These are phyloP conservation scores for Drosophila fungiperda DNA, from an alignment of 2,888 invertebrate species.

Conservation along the genomic window DNA sequence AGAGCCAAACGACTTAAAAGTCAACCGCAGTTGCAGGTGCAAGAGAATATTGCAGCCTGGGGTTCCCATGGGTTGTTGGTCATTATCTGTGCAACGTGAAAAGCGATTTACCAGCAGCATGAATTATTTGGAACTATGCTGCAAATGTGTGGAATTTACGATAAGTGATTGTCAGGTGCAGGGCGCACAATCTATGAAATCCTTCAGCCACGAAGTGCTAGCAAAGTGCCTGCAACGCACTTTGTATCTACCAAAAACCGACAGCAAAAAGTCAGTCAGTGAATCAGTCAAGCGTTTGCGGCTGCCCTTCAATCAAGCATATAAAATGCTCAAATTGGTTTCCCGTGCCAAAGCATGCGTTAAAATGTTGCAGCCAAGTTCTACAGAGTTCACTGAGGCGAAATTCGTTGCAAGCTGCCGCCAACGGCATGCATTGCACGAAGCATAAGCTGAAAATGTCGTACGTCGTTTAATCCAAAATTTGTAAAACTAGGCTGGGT, in stretches of 20 bases:
- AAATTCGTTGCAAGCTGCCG: conserved; percentile 25
- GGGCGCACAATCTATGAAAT: conserved; percentile 30
- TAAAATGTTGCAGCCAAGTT: conserved; percentile 46
- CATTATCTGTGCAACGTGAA: conserved; percentile 15
- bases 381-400: conserved; percentile 2
- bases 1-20: conserved; percentile 29
- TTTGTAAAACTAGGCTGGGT: neutral
- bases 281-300: conserved; percentile 29
- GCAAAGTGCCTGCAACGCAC: conserved; percentile 32
- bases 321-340: conserved; percentile 57
- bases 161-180: conserved; percentile 52
- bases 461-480: neutral
- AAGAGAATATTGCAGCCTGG: conserved; percentile 5
- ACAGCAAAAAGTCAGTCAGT: conserved; percentile 4
- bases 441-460: neutral
- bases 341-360: conserved; percentile 60
- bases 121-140: conserved; percentile 21
- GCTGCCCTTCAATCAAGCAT: conserved; percentile 36
- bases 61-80: neutral
- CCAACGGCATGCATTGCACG: conserved; percentile 12
- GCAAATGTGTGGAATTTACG: conserved; percentile 6
- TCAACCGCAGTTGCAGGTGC: conserved; percentile 18
- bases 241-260: conserved; percentile 12
- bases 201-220: conserved; percentile 25
- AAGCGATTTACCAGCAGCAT: conserved; percentile 23